Percentiles rank a stretch among this genome's conserved stretches.
Evolutionary conservation across 2,797 vertebrate species (phyloP).

Genomic region (Cephalopachus bancanus): DNA sequence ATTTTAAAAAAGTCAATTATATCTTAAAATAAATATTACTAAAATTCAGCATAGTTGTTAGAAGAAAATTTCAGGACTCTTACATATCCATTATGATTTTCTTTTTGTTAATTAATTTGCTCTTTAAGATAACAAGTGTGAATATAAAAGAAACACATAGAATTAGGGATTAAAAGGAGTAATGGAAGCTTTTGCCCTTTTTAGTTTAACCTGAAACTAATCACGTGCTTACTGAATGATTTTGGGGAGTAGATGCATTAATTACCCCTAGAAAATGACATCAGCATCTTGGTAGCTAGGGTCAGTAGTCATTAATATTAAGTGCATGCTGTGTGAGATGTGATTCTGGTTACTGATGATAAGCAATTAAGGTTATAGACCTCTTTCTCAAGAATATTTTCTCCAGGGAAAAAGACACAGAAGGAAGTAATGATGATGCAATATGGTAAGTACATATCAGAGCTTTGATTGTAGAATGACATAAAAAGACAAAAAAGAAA

Average conservation of each 20-base stretch:
- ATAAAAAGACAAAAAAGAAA: neutral
- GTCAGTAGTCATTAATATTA: neutral
- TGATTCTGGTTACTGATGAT: neutral
- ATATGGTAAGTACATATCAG: neutral
- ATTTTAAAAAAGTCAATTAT: conserved; percentile 56
- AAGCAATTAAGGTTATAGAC: neutral
- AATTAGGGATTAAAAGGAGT: neutral
- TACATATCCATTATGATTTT: neutral
- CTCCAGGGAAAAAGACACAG: neutral
- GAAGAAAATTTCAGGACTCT: neutral
- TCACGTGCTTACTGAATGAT: neutral
- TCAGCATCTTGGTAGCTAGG: neutral
- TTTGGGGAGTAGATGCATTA: neutral
- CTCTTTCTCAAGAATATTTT: neutral
- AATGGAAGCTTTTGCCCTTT: neutral
- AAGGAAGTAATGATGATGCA: neutral
- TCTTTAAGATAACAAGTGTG: neutral
- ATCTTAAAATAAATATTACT: neutral
- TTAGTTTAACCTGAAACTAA: neutral
- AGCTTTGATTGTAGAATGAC: neutral
- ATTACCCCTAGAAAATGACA: neutral
- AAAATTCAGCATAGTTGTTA: conserved; percentile 2
- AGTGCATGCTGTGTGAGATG: neutral
- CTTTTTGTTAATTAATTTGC: neutral
- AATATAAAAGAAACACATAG: neutral